Conservation (phyloP, 2,797 vertebrate species). For the Tadarida brasiliensis region DNA sequence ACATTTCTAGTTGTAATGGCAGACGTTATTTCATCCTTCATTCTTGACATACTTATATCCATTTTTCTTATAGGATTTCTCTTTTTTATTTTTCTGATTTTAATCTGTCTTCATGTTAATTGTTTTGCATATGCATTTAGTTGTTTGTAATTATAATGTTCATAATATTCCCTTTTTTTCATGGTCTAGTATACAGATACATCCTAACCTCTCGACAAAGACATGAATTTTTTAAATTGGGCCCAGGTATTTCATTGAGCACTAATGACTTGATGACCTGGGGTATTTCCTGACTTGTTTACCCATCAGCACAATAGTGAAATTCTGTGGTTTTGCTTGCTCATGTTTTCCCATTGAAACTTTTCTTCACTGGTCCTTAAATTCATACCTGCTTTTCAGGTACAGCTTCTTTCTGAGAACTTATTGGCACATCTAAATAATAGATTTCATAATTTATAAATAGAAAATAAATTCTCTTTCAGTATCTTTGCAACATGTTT, state of each 20-base stretch:
- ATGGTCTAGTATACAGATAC: neutral
- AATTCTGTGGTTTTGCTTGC: neutral
- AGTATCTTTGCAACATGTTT: neutral
- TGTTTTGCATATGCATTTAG: neutral
- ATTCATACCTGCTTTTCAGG: neutral
- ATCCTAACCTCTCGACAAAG: neutral
- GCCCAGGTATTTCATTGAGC: neutral
- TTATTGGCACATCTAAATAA: neutral
- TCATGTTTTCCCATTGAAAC: neutral
- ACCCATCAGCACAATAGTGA: neutral
- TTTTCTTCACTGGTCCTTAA: neutral
- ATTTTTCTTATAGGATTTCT: neutral
- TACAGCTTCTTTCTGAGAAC: neutral
- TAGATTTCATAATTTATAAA: neutral
- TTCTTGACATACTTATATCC: neutral
- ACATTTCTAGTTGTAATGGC: neutral
- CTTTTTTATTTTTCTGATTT: constrained; percentile 9
- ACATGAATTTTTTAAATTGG: neutral
- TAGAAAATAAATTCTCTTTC: neutral
- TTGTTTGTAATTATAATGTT: neutral
- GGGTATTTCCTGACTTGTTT: neutral
- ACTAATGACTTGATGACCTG: neutral
- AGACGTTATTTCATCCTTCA: neutral
- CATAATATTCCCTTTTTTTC: neutral
- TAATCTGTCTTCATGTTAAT: neutral